These are phyloP conservation scores for Bungarus multicinctus DNA, from an alignment of 2,113 vertebrate genomes.

Conservation along the genomic window DNA sequence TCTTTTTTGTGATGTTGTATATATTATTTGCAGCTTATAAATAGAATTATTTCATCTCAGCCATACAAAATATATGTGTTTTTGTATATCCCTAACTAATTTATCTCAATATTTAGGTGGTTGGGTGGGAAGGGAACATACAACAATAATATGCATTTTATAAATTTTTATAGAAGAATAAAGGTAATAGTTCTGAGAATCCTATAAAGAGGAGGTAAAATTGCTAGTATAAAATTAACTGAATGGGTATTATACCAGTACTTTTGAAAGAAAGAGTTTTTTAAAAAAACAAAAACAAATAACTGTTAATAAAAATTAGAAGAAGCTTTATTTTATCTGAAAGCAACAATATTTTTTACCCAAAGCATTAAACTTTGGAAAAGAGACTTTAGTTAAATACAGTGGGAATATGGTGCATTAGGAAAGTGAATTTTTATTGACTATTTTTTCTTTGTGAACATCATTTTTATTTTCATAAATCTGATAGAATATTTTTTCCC, in stretches of 20 bases:
- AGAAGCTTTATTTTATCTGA: neutral
- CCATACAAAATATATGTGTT: neutral
- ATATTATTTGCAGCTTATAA: neutral
- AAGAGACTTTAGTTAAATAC: neutral
- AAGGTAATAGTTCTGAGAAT: neutral
- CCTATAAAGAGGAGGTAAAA: neutral
- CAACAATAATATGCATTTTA: neutral
- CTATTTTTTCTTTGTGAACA: neutral
- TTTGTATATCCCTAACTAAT: neutral
- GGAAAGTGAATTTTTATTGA: neutral
- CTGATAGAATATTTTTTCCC: neutral
- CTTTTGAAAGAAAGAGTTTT: neutral
- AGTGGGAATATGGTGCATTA: neutral
- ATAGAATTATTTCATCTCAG: neutral
- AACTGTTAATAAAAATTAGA: neutral
- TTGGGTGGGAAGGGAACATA: neutral
- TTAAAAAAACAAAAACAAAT: no score
- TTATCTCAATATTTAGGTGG: neutral
- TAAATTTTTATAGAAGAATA: neutral
- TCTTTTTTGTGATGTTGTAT: neutral
- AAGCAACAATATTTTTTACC: neutral
- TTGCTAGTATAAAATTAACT: neutral
- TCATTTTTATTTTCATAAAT: neutral
- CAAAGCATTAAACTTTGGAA: neutral
- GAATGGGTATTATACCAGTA: neutral